A percentile compares a stretch with the other conserved stretches of the same genome.
Evolutionary conservation across 2,888 invertebrate genomes (phyloP).

Genomic region (Opisthograptis luteolata): DNA sequence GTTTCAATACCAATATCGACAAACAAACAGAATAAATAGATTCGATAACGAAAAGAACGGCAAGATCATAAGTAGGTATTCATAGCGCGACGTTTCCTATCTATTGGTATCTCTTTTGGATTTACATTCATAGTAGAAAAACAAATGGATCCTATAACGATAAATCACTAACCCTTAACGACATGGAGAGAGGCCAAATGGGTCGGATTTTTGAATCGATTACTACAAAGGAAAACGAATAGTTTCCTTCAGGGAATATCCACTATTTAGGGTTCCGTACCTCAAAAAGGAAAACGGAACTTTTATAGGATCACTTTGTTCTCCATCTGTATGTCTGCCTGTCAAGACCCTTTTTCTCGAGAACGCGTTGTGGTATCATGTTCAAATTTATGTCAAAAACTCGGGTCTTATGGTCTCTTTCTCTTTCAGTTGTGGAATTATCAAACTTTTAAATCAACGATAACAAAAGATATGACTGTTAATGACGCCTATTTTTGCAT

Average conservation of each 20-base stretch:
- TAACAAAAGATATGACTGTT: too few relatives aligned
- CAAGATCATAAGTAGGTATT: slow-evolving; percentile 20
- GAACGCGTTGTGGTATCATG: too few relatives aligned
- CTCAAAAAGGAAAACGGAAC: too few relatives aligned
- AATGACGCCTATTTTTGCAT: too few relatives aligned
- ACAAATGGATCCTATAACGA: slow-evolving; percentile 47
- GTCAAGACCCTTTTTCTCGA: too few relatives aligned
- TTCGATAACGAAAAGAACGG: slow-evolving; percentile 1
- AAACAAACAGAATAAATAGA: slow-evolving; percentile 19
- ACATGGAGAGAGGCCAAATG: slow-evolving; percentile 45
- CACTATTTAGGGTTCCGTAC: too few relatives aligned
- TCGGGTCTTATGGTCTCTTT: too few relatives aligned
- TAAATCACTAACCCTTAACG: slow-evolving; percentile 50
- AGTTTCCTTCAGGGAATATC: slow-evolving; percentile 35
- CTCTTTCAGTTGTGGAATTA: too few relatives aligned
- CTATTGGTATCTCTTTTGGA: slow-evolving; percentile 31
- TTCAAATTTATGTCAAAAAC: too few relatives aligned
- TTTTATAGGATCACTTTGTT: too few relatives aligned
- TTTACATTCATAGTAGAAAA: slow-evolving; percentile 42
- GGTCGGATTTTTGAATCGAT: slow-evolving; percentile 46
- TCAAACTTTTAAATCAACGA: too few relatives aligned
- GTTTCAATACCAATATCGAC: background rate
- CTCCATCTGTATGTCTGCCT: too few relatives aligned
- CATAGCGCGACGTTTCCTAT: slow-evolving; percentile 19
- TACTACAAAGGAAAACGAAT: slow-evolving; percentile 39